A percentile compares a stretch with the other conserved stretches of the same genome.
phyloP scores from a whole-genome alignment of 2,888 invertebrate species.

The Nymphalis polychloros region DNA sequence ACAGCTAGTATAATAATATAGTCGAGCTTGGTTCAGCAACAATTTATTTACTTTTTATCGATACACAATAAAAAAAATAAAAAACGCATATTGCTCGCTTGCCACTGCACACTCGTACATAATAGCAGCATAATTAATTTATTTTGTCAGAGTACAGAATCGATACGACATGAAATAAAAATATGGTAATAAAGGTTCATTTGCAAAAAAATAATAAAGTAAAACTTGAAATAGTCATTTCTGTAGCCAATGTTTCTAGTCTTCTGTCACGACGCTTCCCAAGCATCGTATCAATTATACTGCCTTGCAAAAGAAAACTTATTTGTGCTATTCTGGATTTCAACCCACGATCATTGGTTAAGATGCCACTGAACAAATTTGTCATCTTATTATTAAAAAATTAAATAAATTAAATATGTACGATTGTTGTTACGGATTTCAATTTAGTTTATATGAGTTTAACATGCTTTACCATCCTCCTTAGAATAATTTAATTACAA shows the following conservation, averaged over 20 bases:
- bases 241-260: background rate
- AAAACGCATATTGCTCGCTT: constrained; percentile 6
- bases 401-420: too few species aligned
- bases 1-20: background rate
- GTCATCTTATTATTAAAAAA: too few species aligned
- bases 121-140: constrained; percentile 25
- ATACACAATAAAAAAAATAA: background rate
- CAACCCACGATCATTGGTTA: too few species aligned
- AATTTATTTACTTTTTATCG: constrained; percentile 23
- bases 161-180: constrained; percentile 16
- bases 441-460: too few species aligned
- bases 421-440: too few species aligned
- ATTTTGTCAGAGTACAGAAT: constrained; percentile 12
- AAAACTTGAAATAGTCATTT: background rate
- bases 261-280: too few species aligned
- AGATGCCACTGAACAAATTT: too few species aligned
- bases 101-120: constrained; percentile 10
- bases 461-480: too few species aligned
- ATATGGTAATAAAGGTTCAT: background rate
- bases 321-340: too few species aligned
- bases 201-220: background rate
- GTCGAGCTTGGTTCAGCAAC: background rate
- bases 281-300: too few species aligned
- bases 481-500: too few species aligned
- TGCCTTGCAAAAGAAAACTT: too few species aligned